Conservation (phyloP, 2,797 vertebrate genomes). For the Ispidina picta region DNA sequence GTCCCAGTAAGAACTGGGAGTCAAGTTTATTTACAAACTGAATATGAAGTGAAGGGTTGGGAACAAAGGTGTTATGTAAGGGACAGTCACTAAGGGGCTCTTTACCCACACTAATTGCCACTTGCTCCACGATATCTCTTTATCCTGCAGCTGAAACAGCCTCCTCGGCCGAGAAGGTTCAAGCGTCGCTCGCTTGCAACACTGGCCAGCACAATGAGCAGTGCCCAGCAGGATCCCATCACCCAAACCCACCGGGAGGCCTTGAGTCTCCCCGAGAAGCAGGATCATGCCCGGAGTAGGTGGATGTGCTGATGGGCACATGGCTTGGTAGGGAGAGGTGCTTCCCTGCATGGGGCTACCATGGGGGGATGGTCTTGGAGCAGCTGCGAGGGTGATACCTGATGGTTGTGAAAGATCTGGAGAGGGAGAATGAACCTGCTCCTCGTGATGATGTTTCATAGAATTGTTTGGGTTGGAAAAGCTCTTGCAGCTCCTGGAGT, state of each 20-base stretch:
- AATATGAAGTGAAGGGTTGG: conserved; percentile 21
- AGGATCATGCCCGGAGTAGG: accelerated
- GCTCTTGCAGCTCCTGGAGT: neutral
- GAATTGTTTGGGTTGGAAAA: neutral
- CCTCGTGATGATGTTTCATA: accelerated
- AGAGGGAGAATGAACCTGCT: accelerated
- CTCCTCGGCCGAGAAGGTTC: neutral
- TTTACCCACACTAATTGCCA: conserved; percentile 52
- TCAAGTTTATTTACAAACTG: conserved; percentile 59
- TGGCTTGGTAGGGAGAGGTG: neutral
- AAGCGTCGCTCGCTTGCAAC: neutral
- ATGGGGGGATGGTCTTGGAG: accelerated
- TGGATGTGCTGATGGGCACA: accelerated
- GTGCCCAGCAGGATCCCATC: accelerated
- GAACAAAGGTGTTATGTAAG: conserved; percentile 65
- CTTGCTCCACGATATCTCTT: neutral
- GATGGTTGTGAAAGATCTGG: neutral
- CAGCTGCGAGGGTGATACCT: accelerated
- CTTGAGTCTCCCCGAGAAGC: accelerated
- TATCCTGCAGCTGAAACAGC: neutral
- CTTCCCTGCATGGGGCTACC: accelerated
- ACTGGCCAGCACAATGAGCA: neutral
- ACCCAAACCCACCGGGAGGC: accelerated
- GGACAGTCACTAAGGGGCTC: conserved; percentile 51
- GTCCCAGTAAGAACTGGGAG: neutral